These are phyloP conservation scores for Lithophane semibrunnea DNA, from an alignment of 2,888 invertebrate species.

Conservation along the genomic window DNA sequence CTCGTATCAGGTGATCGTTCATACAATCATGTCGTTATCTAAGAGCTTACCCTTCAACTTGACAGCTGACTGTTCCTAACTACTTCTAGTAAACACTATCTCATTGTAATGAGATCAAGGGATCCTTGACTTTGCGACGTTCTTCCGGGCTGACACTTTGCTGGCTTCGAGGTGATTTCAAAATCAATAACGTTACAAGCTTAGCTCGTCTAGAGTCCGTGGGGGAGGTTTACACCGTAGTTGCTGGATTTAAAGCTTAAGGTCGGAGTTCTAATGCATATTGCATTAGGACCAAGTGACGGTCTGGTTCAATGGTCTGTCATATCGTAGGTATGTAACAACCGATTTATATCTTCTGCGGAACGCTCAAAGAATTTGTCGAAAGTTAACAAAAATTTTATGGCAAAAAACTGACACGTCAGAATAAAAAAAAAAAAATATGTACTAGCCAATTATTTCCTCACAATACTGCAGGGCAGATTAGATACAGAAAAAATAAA, in stretches of 20 bases:
- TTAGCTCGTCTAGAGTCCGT: conserved; percentile 55
- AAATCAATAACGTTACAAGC: conserved; percentile 75
- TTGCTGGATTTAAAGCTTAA: conserved; percentile 30
- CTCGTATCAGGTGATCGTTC: conserved; percentile 45
- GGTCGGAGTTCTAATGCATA: neutral
- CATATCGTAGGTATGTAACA: neutral
- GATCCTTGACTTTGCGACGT: conserved; percentile 84
- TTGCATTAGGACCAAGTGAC: neutral
- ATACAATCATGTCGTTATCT: conserved; percentile 48
- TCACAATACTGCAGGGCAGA: neutral
- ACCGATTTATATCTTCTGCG: neutral
- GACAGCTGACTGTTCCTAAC: conserved; percentile 64
- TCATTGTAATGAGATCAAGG: conserved; percentile 82
- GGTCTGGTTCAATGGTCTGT: too few relatives aligned
- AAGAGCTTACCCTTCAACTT: conserved; percentile 80
- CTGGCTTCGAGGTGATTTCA: conserved; percentile 79
- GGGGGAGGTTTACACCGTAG: conserved; percentile 22
- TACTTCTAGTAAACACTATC: conserved; percentile 66
- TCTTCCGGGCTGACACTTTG: conserved; percentile 73
- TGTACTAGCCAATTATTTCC: neutral
- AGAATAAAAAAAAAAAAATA: neutral
- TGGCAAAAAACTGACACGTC: neutral
- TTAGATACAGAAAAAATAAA: neutral
- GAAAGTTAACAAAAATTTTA: neutral
- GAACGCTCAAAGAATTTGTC: neutral